Evolutionary conservation across 2,113 vertebrate genomes (phyloP), one percentile per base, ranked within the genome.

Genomic region (Gobiocypris rarus): DNA sequence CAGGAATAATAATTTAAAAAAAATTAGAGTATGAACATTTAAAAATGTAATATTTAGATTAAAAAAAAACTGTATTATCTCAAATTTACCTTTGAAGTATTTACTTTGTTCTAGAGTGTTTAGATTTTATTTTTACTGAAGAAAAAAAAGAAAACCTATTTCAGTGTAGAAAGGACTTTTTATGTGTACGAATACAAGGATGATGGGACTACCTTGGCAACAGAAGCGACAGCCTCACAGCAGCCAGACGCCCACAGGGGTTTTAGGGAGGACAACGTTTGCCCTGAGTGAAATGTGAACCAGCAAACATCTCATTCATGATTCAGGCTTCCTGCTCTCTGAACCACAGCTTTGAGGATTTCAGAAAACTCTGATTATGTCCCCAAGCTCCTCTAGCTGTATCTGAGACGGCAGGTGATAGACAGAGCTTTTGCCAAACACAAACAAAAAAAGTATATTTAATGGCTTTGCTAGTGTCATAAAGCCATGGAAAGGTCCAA

Each of bases 301-400:
- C 65, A 56, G 65, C 59, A 67, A 81, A 81, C 59, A 63, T 67
- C 79, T 82, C 65, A 82, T 82, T 70, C 79, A 82, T 82, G 65
- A 82, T 82, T 82, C 79, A 82, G 48, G 45, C 10, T n/a, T 70
- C 79, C 48, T 70, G 65, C 14, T 82, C 65, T 56, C 65, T 82
- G 65, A 54, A 52, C 17, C 45, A 82, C 45, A 69, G 28, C 79
- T 56, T 41, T 82, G 31, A 63, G 54, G 79, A 70, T 82, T 48
- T 70, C 65, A 70, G 48, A 82, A 19, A 54, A 24, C 48, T 70
- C 79, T 52, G 28, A 82, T 82, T 56, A 41, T 82, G 17, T 82
- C 65, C 63, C 65, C 45, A 10, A 70, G 79, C 11, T 81, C 5
- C 63, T 22, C 45, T 22, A 67, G 58, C 54, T 19, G 76, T 28